phyloP scores from a whole-genome alignment of 2,888 invertebrate species.

The Drosophila siamana region DNA sequence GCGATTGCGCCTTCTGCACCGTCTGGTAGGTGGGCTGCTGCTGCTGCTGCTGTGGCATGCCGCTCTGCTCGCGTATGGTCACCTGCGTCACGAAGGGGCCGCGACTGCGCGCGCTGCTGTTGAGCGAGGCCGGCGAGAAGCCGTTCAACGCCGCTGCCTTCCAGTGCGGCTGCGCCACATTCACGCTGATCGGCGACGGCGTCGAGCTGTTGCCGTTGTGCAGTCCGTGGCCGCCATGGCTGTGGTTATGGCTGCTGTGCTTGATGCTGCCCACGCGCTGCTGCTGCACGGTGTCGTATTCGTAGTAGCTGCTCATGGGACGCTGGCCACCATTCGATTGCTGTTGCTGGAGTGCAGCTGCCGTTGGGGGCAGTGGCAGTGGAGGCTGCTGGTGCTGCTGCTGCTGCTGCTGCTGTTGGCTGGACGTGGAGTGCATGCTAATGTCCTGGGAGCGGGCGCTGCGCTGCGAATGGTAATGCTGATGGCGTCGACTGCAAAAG shows the following conservation, averaged over 20 bases:
- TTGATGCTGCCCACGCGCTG: slow-evolving; percentile 87
- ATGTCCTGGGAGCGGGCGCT: slow-evolving; percentile 87
- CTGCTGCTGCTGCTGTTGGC: slow-evolving; percentile 70
- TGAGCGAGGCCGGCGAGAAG: slow-evolving; percentile 81
- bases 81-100: slow-evolving; percentile 89
- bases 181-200: slow-evolving; percentile 78
- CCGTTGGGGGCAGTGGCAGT: slow-evolving; percentile 18
- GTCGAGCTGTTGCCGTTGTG: slow-evolving; percentile 52
- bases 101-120: slow-evolving; percentile 85
- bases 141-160: slow-evolving; percentile 83
- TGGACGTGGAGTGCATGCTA: slow-evolving; percentile 73
- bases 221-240: slow-evolving; percentile 58
- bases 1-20: slow-evolving; percentile 73
- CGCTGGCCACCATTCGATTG: slow-evolving; percentile 84
- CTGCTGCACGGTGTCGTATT: slow-evolving; percentile 92
- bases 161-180: slow-evolving; percentile 81
- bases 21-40: slow-evolving; percentile 83
- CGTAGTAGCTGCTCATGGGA: slow-evolving; percentile 93
- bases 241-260: slow-evolving; percentile 79
- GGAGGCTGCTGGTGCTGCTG: slow-evolving; percentile 86
- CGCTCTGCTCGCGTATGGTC: slow-evolving; percentile 87
- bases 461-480: slow-evolving; percentile 89
- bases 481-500: slow-evolving; percentile 87
- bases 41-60: slow-evolving; percentile 69
- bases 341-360: slow-evolving; percentile 30